A percentile compares a stretch with the other conserved stretches of the same genome.
phyloP scores from a whole-genome alignment of 2,888 invertebrate genomes.

The Himalopsyche japonica region DNA sequence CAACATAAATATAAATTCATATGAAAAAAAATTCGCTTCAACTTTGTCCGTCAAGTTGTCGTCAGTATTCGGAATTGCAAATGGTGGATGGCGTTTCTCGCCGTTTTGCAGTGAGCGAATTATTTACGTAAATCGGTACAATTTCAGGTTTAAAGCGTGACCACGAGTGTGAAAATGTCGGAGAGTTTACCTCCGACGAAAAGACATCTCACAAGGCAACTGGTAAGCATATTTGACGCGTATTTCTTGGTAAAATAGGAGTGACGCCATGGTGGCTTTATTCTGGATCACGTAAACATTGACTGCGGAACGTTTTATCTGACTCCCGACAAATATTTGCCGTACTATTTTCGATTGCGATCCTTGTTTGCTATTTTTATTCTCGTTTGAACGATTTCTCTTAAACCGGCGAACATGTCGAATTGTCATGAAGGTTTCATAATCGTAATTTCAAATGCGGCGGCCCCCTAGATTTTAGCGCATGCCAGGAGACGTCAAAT shows the following conservation, averaged over 20 bases:
- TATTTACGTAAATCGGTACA: slow-evolving; percentile 64
- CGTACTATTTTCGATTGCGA: not conserved
- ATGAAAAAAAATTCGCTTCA: slow-evolving; percentile 19
- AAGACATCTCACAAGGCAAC: slow-evolving; percentile 64
- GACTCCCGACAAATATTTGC: slow-evolving; percentile 16
- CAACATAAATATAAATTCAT: slow-evolving; percentile 50
- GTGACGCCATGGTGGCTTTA: slow-evolving; percentile 68
- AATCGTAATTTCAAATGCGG: slow-evolving; percentile 58
- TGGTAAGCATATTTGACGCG: slow-evolving; percentile 58
- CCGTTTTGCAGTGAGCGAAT: slow-evolving; percentile 63
- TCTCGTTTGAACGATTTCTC: not conserved
- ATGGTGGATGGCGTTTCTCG: slow-evolving; percentile 63
- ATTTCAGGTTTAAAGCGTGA: slow-evolving; percentile 47
- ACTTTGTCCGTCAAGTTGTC: slow-evolving; percentile 50
- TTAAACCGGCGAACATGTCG: not conserved
- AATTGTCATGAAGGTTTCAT: slow-evolving; percentile 22
- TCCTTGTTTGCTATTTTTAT: slow-evolving; percentile 4
- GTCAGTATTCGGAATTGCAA: slow-evolving; percentile 55
- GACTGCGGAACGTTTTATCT: slow-evolving; percentile 32
- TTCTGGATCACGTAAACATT: slow-evolving; percentile 67
- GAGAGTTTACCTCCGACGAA: slow-evolving; percentile 63
- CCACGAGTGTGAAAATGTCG: slow-evolving; percentile 58
- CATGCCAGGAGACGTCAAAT: slow-evolving; percentile 61
- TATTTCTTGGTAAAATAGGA: slow-evolving; percentile 44
- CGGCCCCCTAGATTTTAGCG: slow-evolving; percentile 53